These are phyloP conservation scores for Psix sp. DNA, from an alignment of 1,140 invertebrate genomes.

Conservation along the genomic window DNA sequence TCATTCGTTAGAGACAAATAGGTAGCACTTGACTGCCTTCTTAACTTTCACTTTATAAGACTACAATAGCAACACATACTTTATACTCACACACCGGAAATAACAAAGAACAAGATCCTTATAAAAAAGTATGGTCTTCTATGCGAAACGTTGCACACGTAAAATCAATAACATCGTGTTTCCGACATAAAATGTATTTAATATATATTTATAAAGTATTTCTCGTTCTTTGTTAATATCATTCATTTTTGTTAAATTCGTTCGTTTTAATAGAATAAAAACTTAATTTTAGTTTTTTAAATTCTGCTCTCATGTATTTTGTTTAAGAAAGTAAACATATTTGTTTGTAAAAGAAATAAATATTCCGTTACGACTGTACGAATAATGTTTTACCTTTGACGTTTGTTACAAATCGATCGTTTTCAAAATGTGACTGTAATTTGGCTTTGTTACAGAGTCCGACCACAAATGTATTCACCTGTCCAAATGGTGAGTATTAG, in stretches of 20 bases:
- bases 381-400: too few relatives aligned
- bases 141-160: background rate
- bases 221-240: too few relatives aligned
- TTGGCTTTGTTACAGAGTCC: constrained; percentile 77
- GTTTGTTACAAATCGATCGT: background rate
- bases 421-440: constrained; percentile 1
- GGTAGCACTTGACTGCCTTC: constrained; percentile 22
- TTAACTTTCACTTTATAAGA: constrained; percentile 47
- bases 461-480: constrained; percentile 79
- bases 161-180: too few relatives aligned
- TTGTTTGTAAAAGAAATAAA: too few relatives aligned
- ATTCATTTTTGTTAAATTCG: too few relatives aligned
- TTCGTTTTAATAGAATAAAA: too few relatives aligned
- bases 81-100: constrained; percentile 47
- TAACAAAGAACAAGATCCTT: constrained; percentile 19
- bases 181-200: too few relatives aligned
- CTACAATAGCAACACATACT: constrained; percentile 33
- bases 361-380: too few relatives aligned
- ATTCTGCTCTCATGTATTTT: too few relatives aligned
- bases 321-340: too few relatives aligned
- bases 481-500: constrained; percentile 81
- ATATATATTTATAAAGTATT: too few relatives aligned
- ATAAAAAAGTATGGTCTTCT: constrained; percentile 12
- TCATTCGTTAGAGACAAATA: constrained; percentile 40
- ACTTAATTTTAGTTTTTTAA: too few relatives aligned